Evolutionary conservation across 2,113 vertebrate species (phyloP).

Genomic region (Stegostoma tigrinum): DNA sequence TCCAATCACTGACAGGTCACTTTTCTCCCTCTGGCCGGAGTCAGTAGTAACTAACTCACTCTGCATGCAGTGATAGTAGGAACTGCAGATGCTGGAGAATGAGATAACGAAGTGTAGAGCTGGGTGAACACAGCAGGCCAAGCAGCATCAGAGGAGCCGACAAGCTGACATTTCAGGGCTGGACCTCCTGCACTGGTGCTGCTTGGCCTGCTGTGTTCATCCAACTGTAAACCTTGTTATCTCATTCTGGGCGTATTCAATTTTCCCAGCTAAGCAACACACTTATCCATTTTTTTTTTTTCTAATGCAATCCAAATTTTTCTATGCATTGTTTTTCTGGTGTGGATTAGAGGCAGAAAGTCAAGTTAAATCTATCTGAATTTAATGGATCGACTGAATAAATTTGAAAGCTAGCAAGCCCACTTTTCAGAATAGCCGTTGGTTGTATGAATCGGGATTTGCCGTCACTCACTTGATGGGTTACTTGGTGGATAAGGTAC

Average conservation of each 20-base stretch:
- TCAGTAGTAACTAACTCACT: background rate
- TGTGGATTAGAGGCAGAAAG: background rate
- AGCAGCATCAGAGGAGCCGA: too few relatives aligned
- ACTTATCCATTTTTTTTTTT: background rate
- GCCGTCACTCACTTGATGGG: background rate
- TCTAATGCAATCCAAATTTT: background rate
- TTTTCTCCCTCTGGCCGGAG: background rate
- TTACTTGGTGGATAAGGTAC: background rate
- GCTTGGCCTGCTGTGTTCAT: too few relatives aligned
- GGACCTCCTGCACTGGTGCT: too few relatives aligned
- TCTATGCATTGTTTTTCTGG: background rate
- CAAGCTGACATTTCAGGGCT: too few relatives aligned
- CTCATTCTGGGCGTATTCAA: background rate
- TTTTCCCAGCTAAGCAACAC: background rate
- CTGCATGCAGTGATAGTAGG: too few relatives aligned
- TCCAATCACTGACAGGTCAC: background rate
- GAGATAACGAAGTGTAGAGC: too few relatives aligned
- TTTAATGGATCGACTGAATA: background rate
- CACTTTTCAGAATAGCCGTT: background rate
- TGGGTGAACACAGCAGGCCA: too few relatives aligned
- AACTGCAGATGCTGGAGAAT: too few relatives aligned
- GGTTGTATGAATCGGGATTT: background rate
- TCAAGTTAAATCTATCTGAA: background rate
- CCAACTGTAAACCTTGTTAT: too few relatives aligned
- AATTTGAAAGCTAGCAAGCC: background rate